phyloP scores from a whole-genome alignment of 2,888 invertebrate species.

The Orthosia gothica region DNA sequence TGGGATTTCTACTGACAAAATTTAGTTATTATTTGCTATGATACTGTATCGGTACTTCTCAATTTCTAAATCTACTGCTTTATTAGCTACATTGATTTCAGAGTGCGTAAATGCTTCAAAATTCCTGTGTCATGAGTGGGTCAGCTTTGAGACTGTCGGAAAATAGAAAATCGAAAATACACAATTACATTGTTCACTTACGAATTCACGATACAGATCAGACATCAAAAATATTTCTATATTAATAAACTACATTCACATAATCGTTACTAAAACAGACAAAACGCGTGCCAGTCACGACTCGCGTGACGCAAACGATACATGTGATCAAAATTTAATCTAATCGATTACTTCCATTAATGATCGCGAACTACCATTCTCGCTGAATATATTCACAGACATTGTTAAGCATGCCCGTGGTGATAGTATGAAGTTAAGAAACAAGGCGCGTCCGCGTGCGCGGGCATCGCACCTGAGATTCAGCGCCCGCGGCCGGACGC shows the following conservation, averaged over 20 bases:
- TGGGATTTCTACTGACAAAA: conserved; percentile 89
- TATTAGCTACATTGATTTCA: conserved; percentile 87
- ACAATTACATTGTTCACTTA: conserved; percentile 84
- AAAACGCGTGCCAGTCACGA: conserved; percentile 80
- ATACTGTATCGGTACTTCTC: conserved; percentile 90
- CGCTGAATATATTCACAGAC: conserved; percentile 71
- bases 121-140: conserved; percentile 84
- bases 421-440: conserved; percentile 65
- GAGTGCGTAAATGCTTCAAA: conserved; percentile 90
- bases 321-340: conserved; percentile 80
- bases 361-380: conserved; percentile 72
- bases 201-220: conserved; percentile 88
- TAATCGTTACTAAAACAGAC: conserved; percentile 83
- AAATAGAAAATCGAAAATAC: conserved; percentile 86
- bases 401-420: conserved; percentile 69
- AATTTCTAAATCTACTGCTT: conserved; percentile 88
- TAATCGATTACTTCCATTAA: conserved; percentile 76
- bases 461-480: conserved; percentile 86
- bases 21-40: conserved; percentile 87
- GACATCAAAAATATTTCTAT: conserved; percentile 90
- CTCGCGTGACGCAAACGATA: conserved; percentile 76
- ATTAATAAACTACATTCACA: conserved; percentile 87
- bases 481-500: conserved; percentile 77
- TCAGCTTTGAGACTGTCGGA: conserved; percentile 82
- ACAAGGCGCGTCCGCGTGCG: conserved; percentile 64